A percentile compares a stretch with the other conserved stretches of the same genome.
Conservation (phyloP, 2,888 invertebrate species). For the Rhyacophila evoluta region DNA sequence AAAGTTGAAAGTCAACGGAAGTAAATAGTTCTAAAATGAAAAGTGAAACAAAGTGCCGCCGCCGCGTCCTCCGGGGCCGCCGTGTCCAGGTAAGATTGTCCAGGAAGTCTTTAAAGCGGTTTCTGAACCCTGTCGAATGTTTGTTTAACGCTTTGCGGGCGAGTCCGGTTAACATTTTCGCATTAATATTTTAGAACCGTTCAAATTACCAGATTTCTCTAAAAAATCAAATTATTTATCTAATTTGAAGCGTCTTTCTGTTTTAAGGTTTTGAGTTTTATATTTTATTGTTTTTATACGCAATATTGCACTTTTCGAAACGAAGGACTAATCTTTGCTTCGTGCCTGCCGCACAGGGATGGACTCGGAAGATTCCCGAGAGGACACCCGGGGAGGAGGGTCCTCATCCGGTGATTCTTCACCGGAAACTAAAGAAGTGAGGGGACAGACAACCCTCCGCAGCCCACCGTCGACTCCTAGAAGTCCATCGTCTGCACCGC, state of each 20-base stretch:
- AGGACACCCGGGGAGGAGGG: conserved; percentile 65
- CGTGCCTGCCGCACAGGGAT: conserved; percentile 60
- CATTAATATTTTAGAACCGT: conserved; percentile 13
- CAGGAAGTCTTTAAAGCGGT: conserved; percentile 70
- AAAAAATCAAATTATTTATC: not conserved
- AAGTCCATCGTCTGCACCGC: conserved; percentile 38
- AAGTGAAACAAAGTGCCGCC: conserved; percentile 70
- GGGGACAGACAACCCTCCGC: conserved; percentile 58
- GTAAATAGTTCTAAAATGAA: conserved; percentile 61
- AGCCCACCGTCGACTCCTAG: conserved; percentile 61
- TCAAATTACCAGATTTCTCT: conserved; percentile 4
- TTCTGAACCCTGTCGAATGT: conserved; percentile 61
- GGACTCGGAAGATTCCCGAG: conserved; percentile 75
- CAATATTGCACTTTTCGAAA: not conserved
- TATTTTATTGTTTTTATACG: not conserved
- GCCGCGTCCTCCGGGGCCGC: conserved; percentile 69
- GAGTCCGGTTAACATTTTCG: conserved; percentile 43
- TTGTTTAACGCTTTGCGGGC: conserved; percentile 51
- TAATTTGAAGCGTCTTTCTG: not conserved
- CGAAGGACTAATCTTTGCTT: not conserved
- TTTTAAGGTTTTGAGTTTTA: conserved; percentile 12
- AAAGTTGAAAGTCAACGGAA: conserved; percentile 46
- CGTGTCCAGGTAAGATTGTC: conserved; percentile 67
- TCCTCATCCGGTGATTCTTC: conserved; percentile 59
- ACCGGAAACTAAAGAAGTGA: conserved; percentile 57